Base-by-base conservation (phyloP, 92 coral and sea anemone species). In the Epizoanthus fatuus region DNA sequence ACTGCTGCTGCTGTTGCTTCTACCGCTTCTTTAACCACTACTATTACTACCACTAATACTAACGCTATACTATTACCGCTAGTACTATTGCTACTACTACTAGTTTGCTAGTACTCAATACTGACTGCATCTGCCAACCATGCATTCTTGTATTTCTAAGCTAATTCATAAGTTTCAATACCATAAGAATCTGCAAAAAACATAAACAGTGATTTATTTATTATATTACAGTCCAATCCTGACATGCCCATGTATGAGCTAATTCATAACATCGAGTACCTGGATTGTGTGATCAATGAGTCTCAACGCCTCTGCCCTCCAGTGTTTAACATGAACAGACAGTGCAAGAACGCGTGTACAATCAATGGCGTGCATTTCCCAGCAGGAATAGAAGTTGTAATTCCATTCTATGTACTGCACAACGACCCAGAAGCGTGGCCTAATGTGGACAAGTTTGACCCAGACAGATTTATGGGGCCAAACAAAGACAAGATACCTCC, bases 341-440 rank as follows among this genome's bases (percentile, higher is more conserved):
- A 51, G 54, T 87, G 96, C 68, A 72, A 44, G 44, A 69, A 90
- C 69, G 62, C 84, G 25, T 93, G 90, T 72, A 67, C 52, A 38
- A 49, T 93, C 54, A 89, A 79, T 54, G 87, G 75, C 0, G 73
- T 87, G 17, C 72, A 86, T n/a, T 83, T 93, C 14, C 96, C 93
- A 39, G 87, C 91, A 7, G 96, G 93, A 0, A 83, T 80, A 68
- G 84, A 82, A 10, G 74, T 93, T n/a, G 44, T 81, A n/a, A 49
- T 93, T 3, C 93, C 96, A 22, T 39, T 93, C 13, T 90, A 83
- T 65, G 80, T 81, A 10, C 74, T 93, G 45, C 93, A 93, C 82
- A 89, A 90, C 38, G 93, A 93, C 62, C 91, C 91, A 20, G 87
- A 93, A 8, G 93, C 85, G 47, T 93, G 96, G 96, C 89, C 96